Evolutionary conservation across 2,888 invertebrate species (phyloP).

Genomic region (Drosophila helvetica): DNA sequence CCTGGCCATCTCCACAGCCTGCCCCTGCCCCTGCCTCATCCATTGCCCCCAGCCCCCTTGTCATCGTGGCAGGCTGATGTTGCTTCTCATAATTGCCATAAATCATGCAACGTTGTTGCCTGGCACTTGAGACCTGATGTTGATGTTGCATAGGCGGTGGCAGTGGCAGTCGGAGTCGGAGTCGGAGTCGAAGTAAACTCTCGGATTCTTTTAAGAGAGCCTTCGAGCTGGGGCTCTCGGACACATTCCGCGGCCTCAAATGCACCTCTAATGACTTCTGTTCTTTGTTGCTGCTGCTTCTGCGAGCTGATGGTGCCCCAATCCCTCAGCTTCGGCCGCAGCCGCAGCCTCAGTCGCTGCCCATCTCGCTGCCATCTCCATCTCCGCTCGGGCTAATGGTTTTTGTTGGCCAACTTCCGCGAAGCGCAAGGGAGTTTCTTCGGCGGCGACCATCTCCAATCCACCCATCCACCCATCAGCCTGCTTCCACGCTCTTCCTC

Average conservation of each 20-base stretch:
- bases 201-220: slow-evolving; percentile 12
- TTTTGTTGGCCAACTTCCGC: slow-evolving; percentile 60
- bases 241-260: slow-evolving; percentile 73
- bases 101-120: slow-evolving; percentile 72
- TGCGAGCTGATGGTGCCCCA: slow-evolving; percentile 11
- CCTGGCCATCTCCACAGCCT: not conserved
- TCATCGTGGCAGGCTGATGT: slow-evolving; percentile 30
- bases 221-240: slow-evolving; percentile 14
- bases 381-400: slow-evolving; percentile 45
- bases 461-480: slow-evolving; percentile 7
- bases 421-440: slow-evolving; percentile 46
- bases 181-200: slow-evolving; percentile 3
- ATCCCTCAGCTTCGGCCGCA: slow-evolving; percentile 14
- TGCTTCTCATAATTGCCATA: slow-evolving; percentile 74
- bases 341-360: slow-evolving; percentile 1
- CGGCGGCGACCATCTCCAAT: slow-evolving; percentile 13
- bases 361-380: slow-evolving; percentile 7
- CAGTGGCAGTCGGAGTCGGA: too few species aligned
- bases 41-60: slow-evolving; percentile 44
- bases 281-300: slow-evolving; percentile 58
- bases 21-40: slow-evolving; percentile 21
- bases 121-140: slow-evolving; percentile 67
- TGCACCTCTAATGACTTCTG: slow-evolving; percentile 79
- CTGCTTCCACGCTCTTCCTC: slow-evolving; percentile 27
- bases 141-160: slow-evolving; percentile 33